phyloP scores from a whole-genome alignment of 2,113 vertebrate species.

The Eretmochelys imbricata region DNA sequence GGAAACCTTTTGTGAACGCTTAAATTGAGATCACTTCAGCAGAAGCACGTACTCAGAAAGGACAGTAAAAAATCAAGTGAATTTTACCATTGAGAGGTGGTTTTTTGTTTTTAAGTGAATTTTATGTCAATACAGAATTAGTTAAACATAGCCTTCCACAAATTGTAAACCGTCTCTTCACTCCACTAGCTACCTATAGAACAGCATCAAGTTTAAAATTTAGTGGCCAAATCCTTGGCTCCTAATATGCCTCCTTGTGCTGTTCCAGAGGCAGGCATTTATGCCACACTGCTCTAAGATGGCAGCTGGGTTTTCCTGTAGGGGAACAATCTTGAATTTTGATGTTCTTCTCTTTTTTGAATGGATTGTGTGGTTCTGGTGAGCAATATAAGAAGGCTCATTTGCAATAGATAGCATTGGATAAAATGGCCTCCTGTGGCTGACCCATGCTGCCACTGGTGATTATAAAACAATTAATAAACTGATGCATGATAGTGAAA shows the following conservation, averaged over 20 bases:
- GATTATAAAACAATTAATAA: not conserved
- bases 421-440: not conserved
- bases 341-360: not conserved
- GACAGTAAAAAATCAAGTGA: not conserved
- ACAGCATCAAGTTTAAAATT: too few relatives aligned
- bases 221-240: too few relatives aligned
- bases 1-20: not conserved
- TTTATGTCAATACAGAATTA: not conserved
- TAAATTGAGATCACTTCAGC: not conserved
- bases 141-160: not conserved
- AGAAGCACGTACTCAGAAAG: not conserved
- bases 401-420: not conserved
- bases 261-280: not conserved
- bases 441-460: not conserved
- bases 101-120: not conserved
- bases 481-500: not conserved
- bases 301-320: not conserved
- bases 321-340: not conserved
- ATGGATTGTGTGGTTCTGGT: not conserved
- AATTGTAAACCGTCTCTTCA: not conserved
- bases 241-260: not conserved
- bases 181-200: too few relatives aligned
- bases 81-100: not conserved
- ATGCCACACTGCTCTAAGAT: not conserved
- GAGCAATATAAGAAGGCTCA: not conserved